Conservation (phyloP, 2,888 invertebrate genomes). For the Agrochola macilenta region DNA sequence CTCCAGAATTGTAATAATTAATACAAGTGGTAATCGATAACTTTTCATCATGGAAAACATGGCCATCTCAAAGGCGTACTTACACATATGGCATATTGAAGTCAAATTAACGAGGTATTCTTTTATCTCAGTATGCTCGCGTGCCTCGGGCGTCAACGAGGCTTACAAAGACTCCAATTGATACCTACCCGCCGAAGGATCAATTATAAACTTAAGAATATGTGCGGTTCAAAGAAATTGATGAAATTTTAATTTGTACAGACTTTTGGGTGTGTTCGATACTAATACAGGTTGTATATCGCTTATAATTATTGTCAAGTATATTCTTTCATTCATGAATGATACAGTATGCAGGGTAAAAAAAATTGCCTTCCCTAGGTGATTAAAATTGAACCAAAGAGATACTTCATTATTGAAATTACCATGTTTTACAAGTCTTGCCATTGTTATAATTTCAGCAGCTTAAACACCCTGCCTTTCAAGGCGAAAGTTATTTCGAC, state of each 20-base stretch:
- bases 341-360: background rate
- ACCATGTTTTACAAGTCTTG: conserved; percentile 4
- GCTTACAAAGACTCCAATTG: conserved; percentile 68
- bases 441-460: conserved; percentile 1
- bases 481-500: conserved; percentile 39
- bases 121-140: conserved; percentile 71
- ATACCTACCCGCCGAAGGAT: conserved; percentile 49
- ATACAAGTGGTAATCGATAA: background rate
- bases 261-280: background rate
- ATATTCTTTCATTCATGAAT: background rate
- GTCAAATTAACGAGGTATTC: conserved; percentile 70
- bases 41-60: conserved; percentile 11
- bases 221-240: conserved; percentile 20
- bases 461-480: conserved; percentile 9
- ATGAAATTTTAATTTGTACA: conserved; percentile 29
- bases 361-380: background rate
- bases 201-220: conserved; percentile 48
- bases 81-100: conserved; percentile 56
- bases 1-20: background rate
- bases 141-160: conserved; percentile 66
- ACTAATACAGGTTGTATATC: background rate
- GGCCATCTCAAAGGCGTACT: conserved; percentile 23
- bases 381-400: conserved; percentile 4
- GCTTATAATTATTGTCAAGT: background rate
- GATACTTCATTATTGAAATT: background rate